phyloP scores from a whole-genome alignment of 2,113 vertebrate species.

The Neotoma lepida region DNA sequence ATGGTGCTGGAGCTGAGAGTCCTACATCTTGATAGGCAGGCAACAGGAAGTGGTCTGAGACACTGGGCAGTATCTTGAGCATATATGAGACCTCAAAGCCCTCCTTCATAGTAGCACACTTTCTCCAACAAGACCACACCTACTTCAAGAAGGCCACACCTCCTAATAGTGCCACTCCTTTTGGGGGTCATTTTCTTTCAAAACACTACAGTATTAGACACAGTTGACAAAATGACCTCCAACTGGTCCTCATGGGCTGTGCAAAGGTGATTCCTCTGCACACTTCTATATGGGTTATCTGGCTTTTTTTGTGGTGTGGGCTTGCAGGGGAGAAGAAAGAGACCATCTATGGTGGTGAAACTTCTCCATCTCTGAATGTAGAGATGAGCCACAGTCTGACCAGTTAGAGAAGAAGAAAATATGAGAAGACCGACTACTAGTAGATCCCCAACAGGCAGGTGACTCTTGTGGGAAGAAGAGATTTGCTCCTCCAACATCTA shows the following conservation, averaged over 20 bases:
- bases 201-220: neutral
- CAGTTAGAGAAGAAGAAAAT: neutral
- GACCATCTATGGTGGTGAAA: neutral
- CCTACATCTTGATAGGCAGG: no score
- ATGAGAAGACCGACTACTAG: neutral
- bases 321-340: neutral
- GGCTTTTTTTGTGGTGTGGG: neutral
- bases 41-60: no score
- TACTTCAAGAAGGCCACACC: no score
- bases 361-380: neutral
- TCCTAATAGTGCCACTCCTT: no score
- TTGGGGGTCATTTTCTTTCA: no score
- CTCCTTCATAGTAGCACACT: no score
- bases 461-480: neutral
- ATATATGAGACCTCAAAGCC: no score
- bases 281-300: neutral
- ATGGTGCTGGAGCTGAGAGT: no score
- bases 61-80: no score
- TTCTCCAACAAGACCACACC: no score
- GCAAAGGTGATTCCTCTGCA: neutral
- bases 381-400: neutral
- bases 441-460: neutral
- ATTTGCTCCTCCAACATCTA: neutral
- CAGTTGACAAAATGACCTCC: conserved; percentile 4
- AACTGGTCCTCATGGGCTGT: neutral